A percentile compares a stretch with the other conserved stretches of the same genome.
phyloP scores from a whole-genome alignment of 2,888 invertebrate genomes.

The Cheiracanthium punctorium region DNA sequence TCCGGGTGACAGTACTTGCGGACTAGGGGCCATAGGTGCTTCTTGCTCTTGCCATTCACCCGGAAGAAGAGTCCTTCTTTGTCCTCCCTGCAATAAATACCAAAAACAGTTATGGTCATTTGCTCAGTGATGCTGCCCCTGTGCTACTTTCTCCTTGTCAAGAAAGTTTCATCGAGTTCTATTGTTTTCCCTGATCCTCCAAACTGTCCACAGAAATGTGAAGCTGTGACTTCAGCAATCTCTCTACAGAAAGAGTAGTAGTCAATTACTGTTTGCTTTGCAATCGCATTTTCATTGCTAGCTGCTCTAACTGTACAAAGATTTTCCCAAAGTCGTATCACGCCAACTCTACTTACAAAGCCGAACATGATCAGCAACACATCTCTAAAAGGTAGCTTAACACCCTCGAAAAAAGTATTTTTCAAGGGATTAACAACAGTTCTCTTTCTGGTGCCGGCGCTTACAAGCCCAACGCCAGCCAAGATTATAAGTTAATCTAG shows the following conservation, averaged over 20 bases:
- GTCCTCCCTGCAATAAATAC: too few species aligned
- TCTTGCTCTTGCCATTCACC: neutral
- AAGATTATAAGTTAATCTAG: too few species aligned
- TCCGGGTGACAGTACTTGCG: neutral
- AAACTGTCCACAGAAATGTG: neutral
- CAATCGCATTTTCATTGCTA: neutral
- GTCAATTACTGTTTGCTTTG: neutral
- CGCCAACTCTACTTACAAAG: neutral
- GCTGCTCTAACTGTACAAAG: neutral
- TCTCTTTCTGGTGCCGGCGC: too few species aligned
- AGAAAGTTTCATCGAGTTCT: neutral
- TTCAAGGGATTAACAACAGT: too few species aligned
- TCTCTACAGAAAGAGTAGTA: neutral
- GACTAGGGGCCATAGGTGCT: neutral
- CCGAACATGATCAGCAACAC: neutral
- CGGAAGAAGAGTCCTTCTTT: neutral
- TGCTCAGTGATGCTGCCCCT: neutral
- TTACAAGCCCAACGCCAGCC: too few species aligned
- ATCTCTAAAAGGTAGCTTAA: neutral
- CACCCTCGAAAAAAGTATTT: neutral
- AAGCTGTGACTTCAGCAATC: neutral
- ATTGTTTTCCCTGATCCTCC: neutral
- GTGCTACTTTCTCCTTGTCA: neutral
- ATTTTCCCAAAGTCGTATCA: neutral
- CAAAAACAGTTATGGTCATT: neutral